A percentile compares a stretch with the other conserved stretches of the same genome.
phyloP scores from a whole-genome alignment of 2,888 invertebrate genomes.

The Drosophila affinis region DNA sequence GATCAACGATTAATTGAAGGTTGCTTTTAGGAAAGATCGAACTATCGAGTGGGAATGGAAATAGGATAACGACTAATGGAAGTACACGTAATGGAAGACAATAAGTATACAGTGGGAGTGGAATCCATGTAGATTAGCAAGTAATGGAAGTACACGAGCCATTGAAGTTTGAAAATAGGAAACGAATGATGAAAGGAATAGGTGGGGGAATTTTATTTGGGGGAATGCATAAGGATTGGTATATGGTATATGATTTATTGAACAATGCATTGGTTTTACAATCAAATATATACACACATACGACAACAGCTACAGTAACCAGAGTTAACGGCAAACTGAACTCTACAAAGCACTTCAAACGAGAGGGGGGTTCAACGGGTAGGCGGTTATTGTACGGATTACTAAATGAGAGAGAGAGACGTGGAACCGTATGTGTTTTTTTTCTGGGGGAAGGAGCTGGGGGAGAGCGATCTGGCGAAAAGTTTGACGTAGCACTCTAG shows the following conservation, averaged over 20 bases:
- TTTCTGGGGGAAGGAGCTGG: background rate
- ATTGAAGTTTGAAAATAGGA: background rate
- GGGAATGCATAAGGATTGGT: slow-evolving; percentile 11
- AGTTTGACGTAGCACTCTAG: slow-evolving; percentile 32
- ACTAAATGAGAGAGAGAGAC: background rate
- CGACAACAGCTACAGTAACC: slow-evolving; percentile 40
- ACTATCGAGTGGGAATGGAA: slow-evolving; percentile 7
- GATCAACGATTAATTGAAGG: too few species aligned
- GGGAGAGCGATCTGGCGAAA: slow-evolving; percentile 34
- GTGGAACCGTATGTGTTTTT: background rate
- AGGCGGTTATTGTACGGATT: background rate
- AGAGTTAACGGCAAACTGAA: slow-evolving; percentile 35
- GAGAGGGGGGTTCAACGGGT: slow-evolving; percentile 17
- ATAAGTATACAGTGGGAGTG: background rate
- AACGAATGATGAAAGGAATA: slow-evolving; percentile 1
- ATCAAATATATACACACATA: slow-evolving; percentile 41
- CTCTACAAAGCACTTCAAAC: slow-evolving; percentile 33
- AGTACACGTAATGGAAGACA: background rate
- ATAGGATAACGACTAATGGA: background rate
- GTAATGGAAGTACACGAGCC: background rate
- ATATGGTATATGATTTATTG: slow-evolving; percentile 20
- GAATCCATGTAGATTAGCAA: background rate
- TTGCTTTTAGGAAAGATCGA: too few species aligned
- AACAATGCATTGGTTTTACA: slow-evolving; percentile 33
- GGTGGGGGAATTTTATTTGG: background rate